Conservation (phyloP, 2,113 vertebrate genomes). For the Plecturocebus donacophilus region DNA sequence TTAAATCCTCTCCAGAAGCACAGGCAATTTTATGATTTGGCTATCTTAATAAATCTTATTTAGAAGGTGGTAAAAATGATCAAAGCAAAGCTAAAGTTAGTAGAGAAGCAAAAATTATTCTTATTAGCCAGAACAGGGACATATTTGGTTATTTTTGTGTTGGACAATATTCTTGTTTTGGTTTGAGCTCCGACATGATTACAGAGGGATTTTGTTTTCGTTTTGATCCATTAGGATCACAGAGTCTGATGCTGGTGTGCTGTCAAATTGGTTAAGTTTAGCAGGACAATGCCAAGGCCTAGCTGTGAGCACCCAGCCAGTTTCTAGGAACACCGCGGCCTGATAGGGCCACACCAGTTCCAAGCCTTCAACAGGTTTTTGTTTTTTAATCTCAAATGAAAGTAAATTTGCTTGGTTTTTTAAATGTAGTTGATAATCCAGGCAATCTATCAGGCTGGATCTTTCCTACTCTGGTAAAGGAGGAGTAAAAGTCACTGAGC, state of each 20-base stretch:
- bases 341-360: background rate
- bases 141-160: background rate
- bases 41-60: background rate
- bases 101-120: background rate
- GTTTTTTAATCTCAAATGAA: background rate
- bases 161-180: background rate
- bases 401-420: background rate
- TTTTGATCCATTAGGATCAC: background rate
- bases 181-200: background rate
- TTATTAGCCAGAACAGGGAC: background rate
- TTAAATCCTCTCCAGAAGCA: background rate
- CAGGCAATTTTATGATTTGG: background rate
- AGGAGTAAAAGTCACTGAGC: background rate
- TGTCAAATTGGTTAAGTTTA: conserved; percentile 2
- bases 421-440: background rate
- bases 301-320: background rate
- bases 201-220: background rate
- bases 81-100: background rate
- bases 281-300: background rate
- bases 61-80: background rate
- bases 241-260: background rate
- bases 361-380: background rate
- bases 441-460: background rate
- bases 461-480: background rate
- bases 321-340: background rate